Evolutionary conservation across 1,140 invertebrate species (phyloP), one percentile per base, ranked within the genome.

Genomic region (Drosophila oshimai): DNA sequence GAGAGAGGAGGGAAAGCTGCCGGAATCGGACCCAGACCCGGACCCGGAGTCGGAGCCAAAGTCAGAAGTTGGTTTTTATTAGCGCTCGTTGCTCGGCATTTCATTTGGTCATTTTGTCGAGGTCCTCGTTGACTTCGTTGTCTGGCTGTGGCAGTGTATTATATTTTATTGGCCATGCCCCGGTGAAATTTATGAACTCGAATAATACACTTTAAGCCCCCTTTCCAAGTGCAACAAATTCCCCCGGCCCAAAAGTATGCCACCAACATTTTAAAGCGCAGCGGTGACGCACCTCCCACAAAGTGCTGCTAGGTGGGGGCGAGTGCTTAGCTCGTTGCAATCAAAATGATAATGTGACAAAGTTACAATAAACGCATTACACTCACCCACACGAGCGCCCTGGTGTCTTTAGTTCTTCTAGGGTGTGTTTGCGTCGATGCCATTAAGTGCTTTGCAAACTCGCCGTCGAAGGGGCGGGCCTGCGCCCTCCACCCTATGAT

Each of bases 61-160:
- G 39, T 34, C 70, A 76, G 70, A 61, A 75, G 65, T 80, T 80
- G 76, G 71, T 54, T 73, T 83, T 83, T 69, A 77, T 83, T 77
- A 77, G 69, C 55, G 34, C 24, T 64, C 44, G 74, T 24, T 74
- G 55, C 77, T 47, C 42, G 24, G 55, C 72, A 64, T 76, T 76
- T 76, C 57, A 55, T 50, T 64, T 73, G 72, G 72, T 68, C 72
- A 71, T 67, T 76, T 81, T 75, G 36, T 47, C 34, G 42, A 67
- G 44, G 34, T 41, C 28, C 47, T 44, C 54, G 29, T 12, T 60
- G 68, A 42, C 73, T 61, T 33, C 22, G 33, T 29, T 50, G 57
- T 42, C 72, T 60, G 76, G 44, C 18, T 33, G 20, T 74, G 79
- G 58, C 62, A 77, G 79, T 83, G 79, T 68, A 83, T 83, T 83